Base-by-base conservation (phyloP, 2,797 vertebrate species). In the Chelon labrosus region DNA sequence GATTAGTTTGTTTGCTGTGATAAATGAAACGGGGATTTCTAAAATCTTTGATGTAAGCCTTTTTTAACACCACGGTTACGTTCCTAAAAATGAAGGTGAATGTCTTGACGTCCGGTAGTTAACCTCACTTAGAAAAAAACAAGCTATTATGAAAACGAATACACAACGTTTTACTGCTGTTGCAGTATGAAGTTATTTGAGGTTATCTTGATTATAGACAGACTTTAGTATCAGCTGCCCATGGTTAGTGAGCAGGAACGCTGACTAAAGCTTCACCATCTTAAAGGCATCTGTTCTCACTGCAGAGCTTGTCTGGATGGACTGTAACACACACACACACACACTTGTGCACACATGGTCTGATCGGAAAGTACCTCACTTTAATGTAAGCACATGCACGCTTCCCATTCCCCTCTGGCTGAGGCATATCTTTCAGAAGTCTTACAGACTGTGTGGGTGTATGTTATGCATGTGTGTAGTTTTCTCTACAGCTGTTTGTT, bases 401-500 rank as follows among this genome's bases (percentile, higher is more conserved):
- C 56, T 61, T 64, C 56, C 25, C 39, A 7, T 51, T 53, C 60
- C 70, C 74, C 75, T 73, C 50, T 44, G 70, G 37, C 69, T 27
- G 54, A 60, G 51, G 37, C 61, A 58, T 13, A 67, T 62, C 73
- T 56, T 58, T 77, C 10, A 82, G 67, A 82, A 56, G 69, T 54
- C 57, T 77, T 12, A 14, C 62, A 65, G 68, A 47, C 55, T 59
- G 70, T 10, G 81, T 74, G 81, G 14, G 65, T 61, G 76, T 46
- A 17, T 3, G 1, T 7, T 58, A 7, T 55, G 51, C 38, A 41
- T 69, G 68, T 25, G 38, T 68, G 75, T 19, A 31, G 47, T 20
- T 27, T 47, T 52, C 49, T 71, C 70, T 41, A 41, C 86, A 88
- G 85, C 80, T 89, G 85, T 86, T 91, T 86, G 85, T 85, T 89